Percentiles rank a stretch among this genome's conserved stretches.
These are phyloP conservation scores for Dasypolia templi DNA, from an alignment of 2,888 invertebrate genomes.

Conservation along the genomic window DNA sequence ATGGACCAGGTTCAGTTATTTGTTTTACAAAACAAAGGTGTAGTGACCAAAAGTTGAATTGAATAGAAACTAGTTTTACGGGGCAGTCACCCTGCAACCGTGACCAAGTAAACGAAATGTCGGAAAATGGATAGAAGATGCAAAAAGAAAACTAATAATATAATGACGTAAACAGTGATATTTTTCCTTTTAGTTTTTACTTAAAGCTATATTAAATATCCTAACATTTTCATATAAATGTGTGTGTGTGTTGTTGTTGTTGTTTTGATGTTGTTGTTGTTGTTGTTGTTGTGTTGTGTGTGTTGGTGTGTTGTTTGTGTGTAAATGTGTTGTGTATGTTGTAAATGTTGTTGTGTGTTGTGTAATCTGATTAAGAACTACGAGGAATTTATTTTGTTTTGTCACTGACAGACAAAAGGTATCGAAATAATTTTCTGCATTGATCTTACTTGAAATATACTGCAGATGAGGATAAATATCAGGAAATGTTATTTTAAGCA, in stretches of 20 bases:
- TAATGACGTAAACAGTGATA: constrained; percentile 6
- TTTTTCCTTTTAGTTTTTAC: not conserved
- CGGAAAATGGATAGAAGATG: constrained; percentile 22
- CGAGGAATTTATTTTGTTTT: constrained; percentile 10
- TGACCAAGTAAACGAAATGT: constrained; percentile 14
- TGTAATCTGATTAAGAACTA: not conserved
- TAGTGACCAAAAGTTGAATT: constrained; percentile 20
- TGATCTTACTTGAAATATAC: not conserved
- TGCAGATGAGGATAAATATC: not conserved
- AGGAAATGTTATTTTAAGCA: not conserved
- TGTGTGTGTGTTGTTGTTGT: too few relatives aligned
- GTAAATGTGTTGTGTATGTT: too few relatives aligned
- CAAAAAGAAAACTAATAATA: not conserved
- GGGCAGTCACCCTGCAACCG: constrained; percentile 36
- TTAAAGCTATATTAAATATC: too few relatives aligned
- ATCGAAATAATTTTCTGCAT: not conserved
- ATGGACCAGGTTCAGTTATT: constrained; percentile 4
- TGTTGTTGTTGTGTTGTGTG: too few relatives aligned
- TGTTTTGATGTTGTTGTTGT: too few relatives aligned
- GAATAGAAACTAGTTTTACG: constrained; percentile 42
- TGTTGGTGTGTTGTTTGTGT: too few relatives aligned
- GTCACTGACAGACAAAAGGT: not conserved
- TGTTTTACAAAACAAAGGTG: constrained; percentile 24
- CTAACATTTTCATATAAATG: too few relatives aligned
- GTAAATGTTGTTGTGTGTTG: too few relatives aligned